phyloP scores from a whole-genome alignment of 2,113 vertebrate species.

The Pterocles gutturalis region DNA sequence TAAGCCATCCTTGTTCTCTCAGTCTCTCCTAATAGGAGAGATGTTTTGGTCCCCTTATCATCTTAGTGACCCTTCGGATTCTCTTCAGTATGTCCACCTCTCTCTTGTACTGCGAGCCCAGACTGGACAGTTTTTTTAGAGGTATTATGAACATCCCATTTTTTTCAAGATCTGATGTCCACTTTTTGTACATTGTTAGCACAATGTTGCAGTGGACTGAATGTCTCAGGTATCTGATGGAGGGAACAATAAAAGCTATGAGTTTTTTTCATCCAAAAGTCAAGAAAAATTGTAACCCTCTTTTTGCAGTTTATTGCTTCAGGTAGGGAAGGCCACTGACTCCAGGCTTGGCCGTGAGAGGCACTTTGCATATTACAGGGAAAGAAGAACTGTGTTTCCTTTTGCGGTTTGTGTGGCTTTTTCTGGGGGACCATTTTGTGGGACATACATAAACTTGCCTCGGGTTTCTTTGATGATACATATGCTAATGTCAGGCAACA shows the following conservation, averaged over 20 bases:
- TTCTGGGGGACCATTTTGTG: neutral
- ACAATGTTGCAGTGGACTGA: neutral
- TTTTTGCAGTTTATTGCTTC: neutral
- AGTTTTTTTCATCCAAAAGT: neutral
- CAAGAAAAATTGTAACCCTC: neutral
- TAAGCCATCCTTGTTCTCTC: no score
- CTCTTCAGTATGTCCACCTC: no score
- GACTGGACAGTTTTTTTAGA: no score
- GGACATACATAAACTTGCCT: neutral
- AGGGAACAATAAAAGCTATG: neutral
- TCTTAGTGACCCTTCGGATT: no score
- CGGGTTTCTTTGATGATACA: neutral
- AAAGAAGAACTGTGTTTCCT: neutral
- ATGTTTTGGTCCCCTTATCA: no score
- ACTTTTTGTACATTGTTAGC: neutral
- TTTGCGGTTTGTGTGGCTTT: neutral
- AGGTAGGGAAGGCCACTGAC: neutral
- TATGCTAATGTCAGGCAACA: neutral
- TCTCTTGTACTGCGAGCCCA: no score
- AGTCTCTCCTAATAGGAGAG: no score
- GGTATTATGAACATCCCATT: no score
- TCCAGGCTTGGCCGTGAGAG: neutral
- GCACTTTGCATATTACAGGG: neutral
- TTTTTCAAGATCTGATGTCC: no score
- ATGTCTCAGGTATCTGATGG: neutral